Evolutionary conservation across 1,140 invertebrate species (phyloP).

Genomic region (Caenorhabditis elegans): WBcel235 BX284602.5:7989001-7989500

Average conservation of each 20-base stretch:
- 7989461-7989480: conserved; percentile 25
- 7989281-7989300: neutral
- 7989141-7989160: neutral
- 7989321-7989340: neutral
- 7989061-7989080: neutral
- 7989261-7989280: neutral
- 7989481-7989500: neutral
- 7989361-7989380: conserved; percentile 14
- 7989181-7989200: neutral
- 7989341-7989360: conserved; percentile 9
- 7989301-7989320: neutral
- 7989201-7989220: neutral
- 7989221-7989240: neutral
- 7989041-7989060: neutral
- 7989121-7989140: neutral
- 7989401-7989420: neutral
- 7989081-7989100: conserved; percentile 18
- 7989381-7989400: neutral
- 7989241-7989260: neutral
- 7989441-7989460: conserved; percentile 1
- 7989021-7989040: neutral
- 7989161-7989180: conserved; percentile 30
- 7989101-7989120: conserved; percentile 21
- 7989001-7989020: neutral
- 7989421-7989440: neutral